Conservation (phyloP, 2,888 invertebrate species). For the Rhyacophila evoluta region DNA sequence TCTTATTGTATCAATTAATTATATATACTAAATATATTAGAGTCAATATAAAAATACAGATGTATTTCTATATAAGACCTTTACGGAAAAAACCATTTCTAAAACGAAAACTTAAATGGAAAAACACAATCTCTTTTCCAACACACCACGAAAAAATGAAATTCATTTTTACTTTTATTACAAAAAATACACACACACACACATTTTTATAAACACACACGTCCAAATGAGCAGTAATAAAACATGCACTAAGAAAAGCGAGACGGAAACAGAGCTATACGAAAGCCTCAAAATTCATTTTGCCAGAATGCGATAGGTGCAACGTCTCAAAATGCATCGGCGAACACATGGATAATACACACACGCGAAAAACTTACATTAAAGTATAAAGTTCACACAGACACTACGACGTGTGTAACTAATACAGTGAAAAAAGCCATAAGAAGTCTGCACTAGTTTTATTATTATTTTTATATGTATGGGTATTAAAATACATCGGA, state of each 20-base stretch:
- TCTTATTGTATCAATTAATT: too few relatives aligned
- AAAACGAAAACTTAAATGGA: constrained; percentile 31
- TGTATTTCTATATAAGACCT: too few relatives aligned
- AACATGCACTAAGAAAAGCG: constrained; percentile 14
- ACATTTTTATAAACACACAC: constrained; percentile 33
- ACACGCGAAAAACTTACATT: constrained; percentile 28
- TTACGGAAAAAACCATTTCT: background rate
- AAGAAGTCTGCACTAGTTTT: constrained; percentile 49
- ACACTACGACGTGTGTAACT: background rate
- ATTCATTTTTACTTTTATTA: constrained; percentile 39
- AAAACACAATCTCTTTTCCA: constrained; percentile 42
- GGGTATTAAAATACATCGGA: constrained; percentile 38
- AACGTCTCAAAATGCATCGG: constrained; percentile 27
- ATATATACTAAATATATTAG: too few relatives aligned
- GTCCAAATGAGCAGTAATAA: constrained; percentile 26
- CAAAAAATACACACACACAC: constrained; percentile 40
- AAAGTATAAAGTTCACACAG: constrained; percentile 18
- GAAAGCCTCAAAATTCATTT: background rate
- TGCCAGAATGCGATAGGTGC: background rate
- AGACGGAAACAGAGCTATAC: constrained; percentile 1
- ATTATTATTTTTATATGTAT: constrained; percentile 50
- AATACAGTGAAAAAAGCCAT: constrained; percentile 44
- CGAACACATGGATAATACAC: constrained; percentile 25
- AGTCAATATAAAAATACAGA: too few relatives aligned
- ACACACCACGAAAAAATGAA: constrained; percentile 43